These are phyloP conservation scores for Coptotermes formosanus DNA, from an alignment of 1,140 invertebrate species.

Conservation along the genomic window DNA sequence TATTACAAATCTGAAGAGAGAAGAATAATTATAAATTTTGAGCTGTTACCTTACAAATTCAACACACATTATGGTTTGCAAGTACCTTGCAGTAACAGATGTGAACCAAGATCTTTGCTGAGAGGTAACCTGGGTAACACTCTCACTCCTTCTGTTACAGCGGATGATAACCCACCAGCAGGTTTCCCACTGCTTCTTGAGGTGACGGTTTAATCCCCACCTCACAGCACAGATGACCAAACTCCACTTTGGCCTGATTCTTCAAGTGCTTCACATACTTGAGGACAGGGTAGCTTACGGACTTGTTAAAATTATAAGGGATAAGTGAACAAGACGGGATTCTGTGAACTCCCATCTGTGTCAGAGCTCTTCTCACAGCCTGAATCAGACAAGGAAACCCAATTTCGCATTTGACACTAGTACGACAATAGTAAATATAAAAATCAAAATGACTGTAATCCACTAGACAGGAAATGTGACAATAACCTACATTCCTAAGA, in stretches of 20 bases:
- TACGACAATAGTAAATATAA: too few relatives aligned
- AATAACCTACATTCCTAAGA: too few relatives aligned
- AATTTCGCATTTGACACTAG: too few relatives aligned
- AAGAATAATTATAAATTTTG: too few relatives aligned
- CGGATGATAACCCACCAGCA: background rate
- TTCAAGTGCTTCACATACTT: constrained; percentile 95
- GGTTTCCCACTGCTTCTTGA: constrained; percentile 34
- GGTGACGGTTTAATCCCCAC: constrained; percentile 51
- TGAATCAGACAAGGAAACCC: background rate
- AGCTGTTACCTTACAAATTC: too few relatives aligned
- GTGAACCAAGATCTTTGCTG: constrained; percentile 74
- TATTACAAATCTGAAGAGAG: too few relatives aligned
- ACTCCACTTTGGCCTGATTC: constrained; percentile 93
- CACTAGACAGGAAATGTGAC: too few relatives aligned
- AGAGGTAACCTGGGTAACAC: constrained; percentile 65
- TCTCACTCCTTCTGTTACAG: constrained; percentile 65
- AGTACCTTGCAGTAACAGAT: constrained; percentile 67
- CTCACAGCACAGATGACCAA: constrained; percentile 82
- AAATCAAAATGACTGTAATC: too few relatives aligned
- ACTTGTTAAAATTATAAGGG: constrained; percentile 90
- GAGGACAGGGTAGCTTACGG: constrained; percentile 87
- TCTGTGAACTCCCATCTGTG: constrained; percentile 82
- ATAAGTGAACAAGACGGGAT: constrained; percentile 77
- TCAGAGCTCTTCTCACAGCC: constrained; percentile 86
- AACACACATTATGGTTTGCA: constrained; percentile 56